Base-by-base conservation (phyloP, 2,797 vertebrate species). In the Apogon talboti region DNA sequence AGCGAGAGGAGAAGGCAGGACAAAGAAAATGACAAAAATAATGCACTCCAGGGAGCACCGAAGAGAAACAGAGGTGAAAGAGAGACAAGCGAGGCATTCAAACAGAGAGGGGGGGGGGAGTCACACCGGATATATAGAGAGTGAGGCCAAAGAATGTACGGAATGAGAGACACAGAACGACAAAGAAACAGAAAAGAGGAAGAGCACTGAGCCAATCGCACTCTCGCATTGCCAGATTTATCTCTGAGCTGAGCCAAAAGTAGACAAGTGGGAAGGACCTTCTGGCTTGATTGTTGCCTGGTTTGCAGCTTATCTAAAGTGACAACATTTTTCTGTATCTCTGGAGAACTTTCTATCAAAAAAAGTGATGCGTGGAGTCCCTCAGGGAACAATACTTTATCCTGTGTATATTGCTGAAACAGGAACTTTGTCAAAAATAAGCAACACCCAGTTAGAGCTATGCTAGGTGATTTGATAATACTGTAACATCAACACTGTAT, bases 121-220 rank as follows among this genome's bases (percentile, higher is more conserved):
- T 79, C 71, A 78, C 45, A 71, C n/a, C 48, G 65, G 84, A 89
- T 79, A 79, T 81, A 77, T 16, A 67, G 51, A 71, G 68, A 85
- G 52, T 7, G 42, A 86, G 78, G 87, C 90, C 86, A 85, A 88
- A 85, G 83, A 89, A 90, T 89, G 73, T 70, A 51, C 6, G 50
- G 81, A 87, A 87, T 86, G 79, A 85, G 60, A 71, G 53, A 74
- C 45, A 62, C 60, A 71, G 77, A 79, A 73, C 82, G 48, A 75
- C 53, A 79, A 74, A 80, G 77, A 77, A 58, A 50, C 55, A 80
- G 75, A 83, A 18, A 62, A 83, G 48, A 71, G 60, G 68, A 81
- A 79, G 65, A 85, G 70, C 62, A 63, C 2, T n/a, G 62, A 87
- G 85, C 79, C 81, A 81, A 71, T 46, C 48, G 57, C 58, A 46